A percentile compares a stretch with the other conserved stretches of the same genome.
phyloP scores from a whole-genome alignment of 2,888 invertebrate genomes.

The Cheilosia impressa region DNA sequence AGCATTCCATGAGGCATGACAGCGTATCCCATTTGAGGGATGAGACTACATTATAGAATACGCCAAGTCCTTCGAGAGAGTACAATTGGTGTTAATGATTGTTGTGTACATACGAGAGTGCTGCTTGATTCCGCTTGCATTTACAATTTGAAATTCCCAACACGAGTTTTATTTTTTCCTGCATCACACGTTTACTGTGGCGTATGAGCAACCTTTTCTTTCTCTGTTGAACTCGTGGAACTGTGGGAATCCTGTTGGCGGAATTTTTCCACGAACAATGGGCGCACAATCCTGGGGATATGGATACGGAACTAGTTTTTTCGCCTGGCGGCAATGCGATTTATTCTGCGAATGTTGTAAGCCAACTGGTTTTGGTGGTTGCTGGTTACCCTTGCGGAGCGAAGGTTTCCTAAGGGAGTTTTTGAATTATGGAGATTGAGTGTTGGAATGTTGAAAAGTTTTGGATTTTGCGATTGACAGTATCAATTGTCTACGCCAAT shows the following conservation, averaged over 20 bases:
- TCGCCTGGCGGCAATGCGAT: too few relatives aligned
- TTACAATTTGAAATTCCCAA: constrained; percentile 1
- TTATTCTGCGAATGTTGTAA: too few relatives aligned
- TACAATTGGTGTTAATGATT: constrained; percentile 24
- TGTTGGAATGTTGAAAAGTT: too few relatives aligned
- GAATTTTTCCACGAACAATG: neutral
- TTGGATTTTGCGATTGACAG: too few relatives aligned
- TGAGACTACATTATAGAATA: neutral
- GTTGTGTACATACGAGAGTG: neutral
- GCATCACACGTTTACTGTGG: neutral
- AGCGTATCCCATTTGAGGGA: neutral
- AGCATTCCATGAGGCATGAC: neutral
- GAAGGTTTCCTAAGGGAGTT: too few relatives aligned
- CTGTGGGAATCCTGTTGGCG: neutral
- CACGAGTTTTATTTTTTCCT: neutral
- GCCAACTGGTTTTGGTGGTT: too few relatives aligned
- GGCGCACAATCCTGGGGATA: neutral
- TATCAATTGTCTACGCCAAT: too few relatives aligned
- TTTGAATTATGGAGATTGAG: too few relatives aligned
- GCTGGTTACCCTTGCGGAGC: too few relatives aligned
- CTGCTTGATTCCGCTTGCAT: neutral
- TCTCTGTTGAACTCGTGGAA: neutral
- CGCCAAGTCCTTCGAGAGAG: constrained; percentile 6
- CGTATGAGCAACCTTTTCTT: constrained; percentile 2
- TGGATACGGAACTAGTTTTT: too few relatives aligned